Percentiles rank a stretch among this genome's conserved stretches.
Evolutionary conservation across 2,797 vertebrate genomes (phyloP).

Genomic region (Ispidina picta): DNA sequence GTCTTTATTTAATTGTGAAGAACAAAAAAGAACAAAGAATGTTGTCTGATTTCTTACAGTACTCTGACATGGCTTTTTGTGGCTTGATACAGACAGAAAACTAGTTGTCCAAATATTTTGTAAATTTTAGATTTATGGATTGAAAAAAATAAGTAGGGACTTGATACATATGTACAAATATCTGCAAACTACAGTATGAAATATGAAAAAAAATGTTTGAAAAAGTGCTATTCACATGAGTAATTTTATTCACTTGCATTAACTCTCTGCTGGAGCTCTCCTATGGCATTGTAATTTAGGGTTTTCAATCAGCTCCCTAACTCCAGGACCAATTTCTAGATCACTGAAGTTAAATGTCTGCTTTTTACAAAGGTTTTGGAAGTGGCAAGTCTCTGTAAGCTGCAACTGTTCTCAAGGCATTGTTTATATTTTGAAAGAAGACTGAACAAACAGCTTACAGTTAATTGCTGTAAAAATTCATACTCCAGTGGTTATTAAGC

Average conservation of each 20-base stretch:
- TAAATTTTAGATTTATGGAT: background rate
- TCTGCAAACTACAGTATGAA: background rate
- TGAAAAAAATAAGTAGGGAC: background rate
- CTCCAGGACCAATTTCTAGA: conserved; percentile 65
- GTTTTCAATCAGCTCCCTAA: background rate
- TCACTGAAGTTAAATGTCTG: conserved; percentile 53
- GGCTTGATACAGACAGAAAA: background rate
- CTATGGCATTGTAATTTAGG: background rate
- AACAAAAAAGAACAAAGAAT: background rate
- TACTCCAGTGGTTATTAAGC: background rate
- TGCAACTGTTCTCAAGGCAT: background rate
- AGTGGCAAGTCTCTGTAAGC: conserved; percentile 48
- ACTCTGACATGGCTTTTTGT: background rate
- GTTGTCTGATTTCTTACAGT: background rate
- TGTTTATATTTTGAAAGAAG: background rate
- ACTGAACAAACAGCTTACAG: background rate
- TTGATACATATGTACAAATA: background rate
- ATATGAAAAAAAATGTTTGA: background rate
- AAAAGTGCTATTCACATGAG: background rate
- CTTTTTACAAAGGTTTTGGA: conserved; percentile 51
- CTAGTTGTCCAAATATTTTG: background rate
- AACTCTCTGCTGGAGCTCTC: background rate
- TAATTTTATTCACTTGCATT: background rate
- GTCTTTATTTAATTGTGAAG: background rate
- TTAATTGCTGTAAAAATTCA: background rate